These are phyloP conservation scores for Hypsibius dujardini DNA, from an alignment of 1,140 invertebrate genomes.

Conservation along the genomic window DNA sequence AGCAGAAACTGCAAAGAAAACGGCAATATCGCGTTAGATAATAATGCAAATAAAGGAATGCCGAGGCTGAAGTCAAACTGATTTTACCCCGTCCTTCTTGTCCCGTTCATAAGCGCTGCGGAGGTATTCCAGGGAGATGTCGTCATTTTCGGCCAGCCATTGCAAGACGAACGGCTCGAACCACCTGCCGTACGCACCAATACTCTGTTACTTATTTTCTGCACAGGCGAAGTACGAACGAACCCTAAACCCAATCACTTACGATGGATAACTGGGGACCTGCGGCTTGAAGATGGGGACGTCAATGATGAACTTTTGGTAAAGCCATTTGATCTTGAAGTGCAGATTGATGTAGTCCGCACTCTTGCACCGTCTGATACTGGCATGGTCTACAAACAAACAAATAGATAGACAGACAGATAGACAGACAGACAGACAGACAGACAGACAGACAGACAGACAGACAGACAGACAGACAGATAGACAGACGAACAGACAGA, in stretches of 20 bases:
- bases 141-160: constrained; percentile 99
- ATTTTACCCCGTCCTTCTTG: constrained; percentile 85
- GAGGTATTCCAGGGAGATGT: constrained; percentile 93
- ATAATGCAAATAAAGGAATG: constrained; percentile 15
- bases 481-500: no score
- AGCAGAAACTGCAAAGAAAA: constrained; percentile 69
- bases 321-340: constrained; percentile 97
- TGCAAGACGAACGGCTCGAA: constrained; percentile 99
- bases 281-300: constrained; percentile 85
- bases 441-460: no score
- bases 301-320: constrained; percentile 95
- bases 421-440: no score
- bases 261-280: constrained; percentile 82
- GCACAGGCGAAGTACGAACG: constrained; percentile 2
- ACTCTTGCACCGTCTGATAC: constrained; percentile 81
- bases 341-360: constrained; percentile 99
- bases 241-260: constrained; percentile 30
- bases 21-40: constrained; percentile 8
- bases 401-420: background rate
- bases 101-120: constrained; percentile 95
- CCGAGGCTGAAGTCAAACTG: background rate
- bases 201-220: background rate
- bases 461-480: no score
- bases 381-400: constrained; percentile 62
- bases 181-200: constrained; percentile 46